Evolutionary conservation across 2,113 vertebrate genomes (phyloP).

Genomic region (Salvelinus namaycush): DNA sequence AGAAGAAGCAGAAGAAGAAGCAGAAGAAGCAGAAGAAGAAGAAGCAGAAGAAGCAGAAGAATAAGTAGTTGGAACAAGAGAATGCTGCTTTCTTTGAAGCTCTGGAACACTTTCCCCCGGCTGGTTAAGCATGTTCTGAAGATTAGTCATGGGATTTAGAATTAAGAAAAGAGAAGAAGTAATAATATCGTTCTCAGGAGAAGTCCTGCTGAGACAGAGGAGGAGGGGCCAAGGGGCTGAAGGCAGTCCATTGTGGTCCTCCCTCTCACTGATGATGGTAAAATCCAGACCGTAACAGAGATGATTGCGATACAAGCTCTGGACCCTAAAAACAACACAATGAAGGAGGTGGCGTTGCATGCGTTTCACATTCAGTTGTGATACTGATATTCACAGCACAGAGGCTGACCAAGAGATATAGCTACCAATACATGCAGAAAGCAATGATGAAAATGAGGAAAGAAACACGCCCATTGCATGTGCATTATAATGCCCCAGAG

Average conservation of each 20-base stretch:
- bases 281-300: slow-evolving; percentile 8
- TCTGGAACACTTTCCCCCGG: slow-evolving; percentile 11
- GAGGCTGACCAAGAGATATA: too few species aligned
- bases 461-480: too few species aligned
- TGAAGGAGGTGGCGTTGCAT: too few species aligned
- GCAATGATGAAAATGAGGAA: too few species aligned
- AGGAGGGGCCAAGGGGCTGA: slow-evolving; percentile 3
- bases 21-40: not conserved
- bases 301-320: not conserved
- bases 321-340: not conserved
- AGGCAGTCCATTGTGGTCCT: not conserved
- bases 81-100: slow-evolving; percentile 24
- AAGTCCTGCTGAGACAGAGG: slow-evolving; percentile 11
- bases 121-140: slow-evolving; percentile 43
- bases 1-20: not conserved
- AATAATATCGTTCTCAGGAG: slow-evolving; percentile 35
- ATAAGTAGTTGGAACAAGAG: not conserved
- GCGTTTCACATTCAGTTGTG: too few species aligned
- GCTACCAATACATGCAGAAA: too few species aligned
- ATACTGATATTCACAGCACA: too few species aligned
- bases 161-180: slow-evolving; percentile 28
- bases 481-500: too few species aligned
- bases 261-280: slow-evolving; percentile 3
- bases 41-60: not conserved
- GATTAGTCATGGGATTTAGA: slow-evolving; percentile 41